A percentile compares a stretch with the other conserved stretches of the same genome.
phyloP scores from a whole-genome alignment of 2,797 vertebrate genomes.

The Anolis apletophallus region DNA sequence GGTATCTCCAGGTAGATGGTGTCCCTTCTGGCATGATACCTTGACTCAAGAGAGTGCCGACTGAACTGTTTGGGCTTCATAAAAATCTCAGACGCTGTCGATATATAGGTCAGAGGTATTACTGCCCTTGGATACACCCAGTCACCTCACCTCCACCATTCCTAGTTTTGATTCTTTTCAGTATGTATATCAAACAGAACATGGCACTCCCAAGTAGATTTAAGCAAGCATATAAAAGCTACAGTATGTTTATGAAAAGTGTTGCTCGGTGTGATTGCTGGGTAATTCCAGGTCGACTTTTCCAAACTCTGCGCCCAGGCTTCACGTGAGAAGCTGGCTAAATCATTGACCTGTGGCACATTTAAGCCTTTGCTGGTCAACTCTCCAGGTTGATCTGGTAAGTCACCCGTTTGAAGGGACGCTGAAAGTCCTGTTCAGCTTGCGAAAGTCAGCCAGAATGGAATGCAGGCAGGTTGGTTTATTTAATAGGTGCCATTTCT shows the following conservation, averaged over 20 bases:
- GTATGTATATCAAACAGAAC: not conserved
- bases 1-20: too few species aligned
- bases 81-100: not conserved
- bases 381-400: not conserved
- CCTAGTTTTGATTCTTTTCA: not conserved
- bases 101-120: not conserved
- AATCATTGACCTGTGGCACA: not conserved
- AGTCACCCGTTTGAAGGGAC: not conserved
- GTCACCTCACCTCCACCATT: too few species aligned
- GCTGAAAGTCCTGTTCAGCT: not conserved
- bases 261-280: too few species aligned
- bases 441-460: not conserved
- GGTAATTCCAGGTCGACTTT: too few species aligned
- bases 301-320: not conserved
- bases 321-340: not conserved
- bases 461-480: not conserved
- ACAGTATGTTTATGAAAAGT: not conserved
- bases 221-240: not conserved
- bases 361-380: not conserved
- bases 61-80: not conserved
- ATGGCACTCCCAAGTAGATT: too few species aligned
- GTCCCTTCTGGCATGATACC: rapidly evolving
- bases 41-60: not conserved
- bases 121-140: too few species aligned
- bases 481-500: not conserved